A percentile compares a stretch with the other conserved stretches of the same genome.
Conservation (phyloP, 2,797 vertebrate species). For the Sibirionetta formosa region DNA sequence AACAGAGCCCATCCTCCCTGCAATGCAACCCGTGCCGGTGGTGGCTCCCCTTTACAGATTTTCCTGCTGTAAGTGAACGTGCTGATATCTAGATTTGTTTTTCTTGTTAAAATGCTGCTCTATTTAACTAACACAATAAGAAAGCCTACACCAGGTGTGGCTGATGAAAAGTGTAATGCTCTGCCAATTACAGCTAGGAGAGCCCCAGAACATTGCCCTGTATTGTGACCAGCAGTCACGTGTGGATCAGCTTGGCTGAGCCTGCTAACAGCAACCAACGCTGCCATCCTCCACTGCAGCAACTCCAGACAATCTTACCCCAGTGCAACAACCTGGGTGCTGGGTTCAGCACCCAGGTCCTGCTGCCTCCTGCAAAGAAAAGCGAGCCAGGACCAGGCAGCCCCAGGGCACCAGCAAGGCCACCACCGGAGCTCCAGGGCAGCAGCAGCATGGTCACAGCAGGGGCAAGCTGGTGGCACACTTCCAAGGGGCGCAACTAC, state of each 20-base stretch:
- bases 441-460: fast-evolving
- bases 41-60: background rate
- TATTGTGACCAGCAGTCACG: background rate
- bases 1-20: background rate
- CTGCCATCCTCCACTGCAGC: background rate
- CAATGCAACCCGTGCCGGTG: fast-evolving
- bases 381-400: fast-evolving
- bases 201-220: background rate
- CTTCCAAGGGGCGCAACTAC: fast-evolving
- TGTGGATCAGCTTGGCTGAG: background rate
- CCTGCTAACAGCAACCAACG: fast-evolving
- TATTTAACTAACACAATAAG: background rate
- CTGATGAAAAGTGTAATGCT: background rate
- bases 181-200: background rate
- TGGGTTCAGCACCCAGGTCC: no score
- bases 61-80: background rate
- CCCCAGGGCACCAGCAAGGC: no score
- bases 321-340: fast-evolving
- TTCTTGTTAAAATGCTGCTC: background rate
- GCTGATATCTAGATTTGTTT: background rate
- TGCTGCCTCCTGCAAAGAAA: fast-evolving
- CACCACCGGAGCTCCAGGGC: background rate
- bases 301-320: background rate
- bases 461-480: fast-evolving
- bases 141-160: background rate